Conservation (phyloP, 2,888 invertebrate genomes). For the Drosophila prostipennis region DNA sequence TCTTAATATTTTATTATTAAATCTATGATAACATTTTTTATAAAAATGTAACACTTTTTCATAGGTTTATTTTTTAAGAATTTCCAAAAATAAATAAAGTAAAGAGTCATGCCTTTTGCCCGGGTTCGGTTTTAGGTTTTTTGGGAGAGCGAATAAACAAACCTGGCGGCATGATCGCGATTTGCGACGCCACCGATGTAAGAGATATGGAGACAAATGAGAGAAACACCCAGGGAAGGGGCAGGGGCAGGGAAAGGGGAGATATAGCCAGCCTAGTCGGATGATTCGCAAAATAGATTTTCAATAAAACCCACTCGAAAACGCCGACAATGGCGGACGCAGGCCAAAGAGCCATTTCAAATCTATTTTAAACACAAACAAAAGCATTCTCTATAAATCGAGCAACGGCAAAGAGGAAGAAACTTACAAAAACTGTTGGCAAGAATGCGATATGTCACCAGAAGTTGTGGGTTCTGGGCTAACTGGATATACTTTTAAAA, state of each 20-base stretch:
- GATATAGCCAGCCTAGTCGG: constrained; percentile 24
- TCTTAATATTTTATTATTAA: no score
- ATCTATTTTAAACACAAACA: constrained; percentile 75
- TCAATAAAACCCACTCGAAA: constrained; percentile 73
- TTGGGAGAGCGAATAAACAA: constrained; percentile 35
- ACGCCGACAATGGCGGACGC: constrained; percentile 50
- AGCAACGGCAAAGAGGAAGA: constrained; percentile 21
- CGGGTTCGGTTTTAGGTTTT: constrained; percentile 43
- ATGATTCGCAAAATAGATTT: constrained; percentile 72
- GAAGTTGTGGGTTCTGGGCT: constrained; percentile 4
- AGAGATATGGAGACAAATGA: constrained; percentile 25
- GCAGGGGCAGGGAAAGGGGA: not conserved
- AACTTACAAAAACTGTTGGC: constrained; percentile 34
- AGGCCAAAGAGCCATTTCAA: constrained; percentile 59
- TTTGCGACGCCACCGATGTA: constrained; percentile 62
- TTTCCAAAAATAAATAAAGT: constrained; percentile 3
- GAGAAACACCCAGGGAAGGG: constrained; percentile 8
- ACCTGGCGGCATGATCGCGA: constrained; percentile 56
- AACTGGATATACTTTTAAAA: constrained; percentile 1
- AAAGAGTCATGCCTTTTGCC: constrained; percentile 38
- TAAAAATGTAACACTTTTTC: not conserved
- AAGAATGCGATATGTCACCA: constrained; percentile 17
- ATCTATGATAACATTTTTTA: no score
- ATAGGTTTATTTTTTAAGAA: not conserved
- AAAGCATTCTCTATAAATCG: constrained; percentile 53